These are phyloP conservation scores for Rissa tridactyla DNA, from an alignment of 2,113 vertebrate species.

Conservation along the genomic window DNA sequence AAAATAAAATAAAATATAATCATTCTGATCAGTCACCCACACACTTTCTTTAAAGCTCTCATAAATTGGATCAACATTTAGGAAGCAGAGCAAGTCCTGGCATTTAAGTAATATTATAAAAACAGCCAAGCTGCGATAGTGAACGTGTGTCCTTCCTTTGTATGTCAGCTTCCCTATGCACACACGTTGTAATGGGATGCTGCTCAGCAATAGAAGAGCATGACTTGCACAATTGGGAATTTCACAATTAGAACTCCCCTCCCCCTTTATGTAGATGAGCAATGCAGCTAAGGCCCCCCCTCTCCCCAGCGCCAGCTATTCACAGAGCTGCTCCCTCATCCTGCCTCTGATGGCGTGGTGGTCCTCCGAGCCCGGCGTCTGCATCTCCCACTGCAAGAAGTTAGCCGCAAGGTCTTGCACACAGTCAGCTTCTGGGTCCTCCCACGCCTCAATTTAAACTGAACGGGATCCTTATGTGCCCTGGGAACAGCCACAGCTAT, in stretches of 20 bases:
- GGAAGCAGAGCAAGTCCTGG: conserved; percentile 29
- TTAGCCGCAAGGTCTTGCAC: not conserved
- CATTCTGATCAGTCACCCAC: conserved; percentile 17
- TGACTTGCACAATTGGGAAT: not conserved
- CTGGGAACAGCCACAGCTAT: not conserved
- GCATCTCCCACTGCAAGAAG: not conserved
- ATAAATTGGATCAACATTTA: conserved; percentile 37
- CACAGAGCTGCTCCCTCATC: not conserved
- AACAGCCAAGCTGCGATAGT: not conserved
- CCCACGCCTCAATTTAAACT: not conserved
- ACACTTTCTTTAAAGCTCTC: not conserved
- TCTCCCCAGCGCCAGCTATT: not conserved
- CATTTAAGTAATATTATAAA: conserved; percentile 2
- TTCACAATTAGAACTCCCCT: not conserved
- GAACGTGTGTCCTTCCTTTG: not conserved
- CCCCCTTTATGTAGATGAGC: not conserved
- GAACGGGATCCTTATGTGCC: not conserved
- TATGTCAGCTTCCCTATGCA: not conserved
- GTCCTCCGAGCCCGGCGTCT: not conserved
- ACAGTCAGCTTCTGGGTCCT: not conserved
- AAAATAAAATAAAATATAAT: not conserved
- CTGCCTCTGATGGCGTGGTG: not conserved
- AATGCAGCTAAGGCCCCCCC: not conserved
- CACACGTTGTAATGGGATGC: not conserved
- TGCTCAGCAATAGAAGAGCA: not conserved